Percentiles rank a stretch among this genome's conserved stretches.
These are phyloP conservation scores for Cochlearius cochlearius DNA, from an alignment of 2,113 vertebrate species.

Conservation along the genomic window DNA sequence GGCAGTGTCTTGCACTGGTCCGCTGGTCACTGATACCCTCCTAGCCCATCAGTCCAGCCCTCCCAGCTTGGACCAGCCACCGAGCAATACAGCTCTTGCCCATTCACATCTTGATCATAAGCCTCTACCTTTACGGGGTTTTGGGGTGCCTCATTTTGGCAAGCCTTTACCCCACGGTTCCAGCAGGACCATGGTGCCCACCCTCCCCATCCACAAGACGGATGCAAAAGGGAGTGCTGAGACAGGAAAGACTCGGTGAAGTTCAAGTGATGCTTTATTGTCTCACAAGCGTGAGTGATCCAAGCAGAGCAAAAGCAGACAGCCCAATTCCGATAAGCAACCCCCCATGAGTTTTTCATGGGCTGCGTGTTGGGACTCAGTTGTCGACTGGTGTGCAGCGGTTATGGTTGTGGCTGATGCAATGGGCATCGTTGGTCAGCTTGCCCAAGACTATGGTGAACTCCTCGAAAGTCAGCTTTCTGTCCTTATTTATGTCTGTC, in stretches of 20 bases:
- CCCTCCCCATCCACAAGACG: fast-evolving
- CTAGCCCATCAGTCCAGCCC: neutral
- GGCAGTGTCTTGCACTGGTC: neutral
- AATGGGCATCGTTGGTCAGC: neutral
- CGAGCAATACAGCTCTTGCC: neutral
- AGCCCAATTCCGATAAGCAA: neutral
- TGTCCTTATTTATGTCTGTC: neutral
- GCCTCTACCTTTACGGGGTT: neutral
- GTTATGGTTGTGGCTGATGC: neutral
- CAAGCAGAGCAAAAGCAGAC: neutral
- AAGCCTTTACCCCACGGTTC: neutral
- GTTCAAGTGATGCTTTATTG: conserved; percentile 25
- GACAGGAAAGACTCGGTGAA: neutral
- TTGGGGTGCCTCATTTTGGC: neutral
- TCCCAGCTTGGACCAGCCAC: neutral
- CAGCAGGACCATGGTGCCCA: neutral
- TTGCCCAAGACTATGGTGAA: neutral
- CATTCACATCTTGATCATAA: fast-evolving
- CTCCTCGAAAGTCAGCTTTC: neutral
- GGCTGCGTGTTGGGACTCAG: fast-evolving
- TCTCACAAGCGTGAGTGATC: neutral
- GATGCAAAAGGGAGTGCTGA: fast-evolving
- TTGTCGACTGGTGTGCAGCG: neutral
- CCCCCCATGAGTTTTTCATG: fast-evolving
- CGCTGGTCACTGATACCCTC: neutral